Evolutionary conservation across 2,888 invertebrate species (phyloP), one percentile per base, ranked within the genome.

Genomic region (Drosophila silvestris): DNA sequence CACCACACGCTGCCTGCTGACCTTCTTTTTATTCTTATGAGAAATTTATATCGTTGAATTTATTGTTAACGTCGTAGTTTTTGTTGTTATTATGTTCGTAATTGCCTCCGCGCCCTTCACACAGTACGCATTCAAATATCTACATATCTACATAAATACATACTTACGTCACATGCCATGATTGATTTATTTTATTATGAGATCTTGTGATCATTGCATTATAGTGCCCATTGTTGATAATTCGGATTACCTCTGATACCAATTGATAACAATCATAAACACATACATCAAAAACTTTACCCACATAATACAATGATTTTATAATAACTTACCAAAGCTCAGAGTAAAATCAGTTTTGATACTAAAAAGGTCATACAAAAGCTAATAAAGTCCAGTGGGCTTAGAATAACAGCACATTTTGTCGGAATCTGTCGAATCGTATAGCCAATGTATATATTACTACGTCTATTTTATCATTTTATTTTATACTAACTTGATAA

Each of bases 11-110:
- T 64, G 70, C 61, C 19, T 28, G 82, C 19, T 28, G 82, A 79
- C 80, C 82, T 82, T 80, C 79, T 80, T 78, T 70, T 79, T 61
- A 73, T 80, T 79, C 74, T 71, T 77, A 81, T 77, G 70, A 63
- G 70, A 78, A 74, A 74, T 66, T 47, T 56, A 50, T 79, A 58
- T 72, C 60, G 75, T 69, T 79, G 52, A 78, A 69, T 57, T 44
- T 41, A 63, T 74, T 74, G 70, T 79, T 70, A 74, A 77, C 79
- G 82, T 52, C 82, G 79, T 81, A 81, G 74, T 77, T 70, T 67
- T 80, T 75, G 62, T 77, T 69, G 37, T 37, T 37, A 9, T 26
- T 26, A 39, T 60, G 64, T 56, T 81, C 66, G 64, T 63, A 59
- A 58, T 64, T 74, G 74, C 30, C 44, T 61, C 41, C 33, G 52